These are phyloP conservation scores for Drosophila busckii DNA, from an alignment of 1,140 invertebrate species.

Conservation along the genomic window DNA sequence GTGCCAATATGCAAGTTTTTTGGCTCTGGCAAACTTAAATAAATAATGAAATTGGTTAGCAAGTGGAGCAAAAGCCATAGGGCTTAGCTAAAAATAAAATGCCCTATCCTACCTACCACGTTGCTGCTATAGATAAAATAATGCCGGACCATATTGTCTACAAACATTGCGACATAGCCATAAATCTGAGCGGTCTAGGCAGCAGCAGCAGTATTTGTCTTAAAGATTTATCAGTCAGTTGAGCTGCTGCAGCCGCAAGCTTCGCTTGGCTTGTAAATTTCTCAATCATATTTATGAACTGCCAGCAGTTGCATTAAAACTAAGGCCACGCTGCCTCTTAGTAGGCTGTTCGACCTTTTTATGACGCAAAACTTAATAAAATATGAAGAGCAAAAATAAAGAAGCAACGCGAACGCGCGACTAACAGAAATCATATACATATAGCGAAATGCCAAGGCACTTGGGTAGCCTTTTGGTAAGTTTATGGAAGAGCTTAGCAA, in stretches of 20 bases:
- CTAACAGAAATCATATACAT: slow-evolving; percentile 35
- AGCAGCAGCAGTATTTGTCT: background rate
- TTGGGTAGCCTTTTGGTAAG: slow-evolving; percentile 58
- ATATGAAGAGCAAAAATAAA: slow-evolving; percentile 44
- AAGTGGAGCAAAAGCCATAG: slow-evolving; percentile 31
- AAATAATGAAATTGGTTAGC: slow-evolving; percentile 68
- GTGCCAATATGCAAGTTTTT: slow-evolving; percentile 68
- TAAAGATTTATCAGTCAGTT: slow-evolving; percentile 20
- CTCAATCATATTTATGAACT: slow-evolving; percentile 60
- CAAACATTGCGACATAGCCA: no score
- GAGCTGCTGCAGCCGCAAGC: slow-evolving; percentile 23
- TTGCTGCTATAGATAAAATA: slow-evolving; percentile 15
- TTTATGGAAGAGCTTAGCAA: slow-evolving; percentile 76
- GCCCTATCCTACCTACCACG: no score
- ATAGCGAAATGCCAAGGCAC: slow-evolving; percentile 63
- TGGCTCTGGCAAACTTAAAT: slow-evolving; percentile 60
- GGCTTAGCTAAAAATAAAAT: slow-evolving; percentile 17
- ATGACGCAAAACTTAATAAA: slow-evolving; percentile 58
- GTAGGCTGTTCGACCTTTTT: slow-evolving; percentile 43
- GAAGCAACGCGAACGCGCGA: no score
- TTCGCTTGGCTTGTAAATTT: slow-evolving; percentile 51
- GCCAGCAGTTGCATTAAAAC: slow-evolving; percentile 38
- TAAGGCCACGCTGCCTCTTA: slow-evolving; percentile 22
- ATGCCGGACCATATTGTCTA: slow-evolving; percentile 17
- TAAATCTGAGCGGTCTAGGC: no score